Evolutionary conservation across 2,888 invertebrate genomes (phyloP).

Genomic region (Sepioteuthis lessoniana): DNA sequence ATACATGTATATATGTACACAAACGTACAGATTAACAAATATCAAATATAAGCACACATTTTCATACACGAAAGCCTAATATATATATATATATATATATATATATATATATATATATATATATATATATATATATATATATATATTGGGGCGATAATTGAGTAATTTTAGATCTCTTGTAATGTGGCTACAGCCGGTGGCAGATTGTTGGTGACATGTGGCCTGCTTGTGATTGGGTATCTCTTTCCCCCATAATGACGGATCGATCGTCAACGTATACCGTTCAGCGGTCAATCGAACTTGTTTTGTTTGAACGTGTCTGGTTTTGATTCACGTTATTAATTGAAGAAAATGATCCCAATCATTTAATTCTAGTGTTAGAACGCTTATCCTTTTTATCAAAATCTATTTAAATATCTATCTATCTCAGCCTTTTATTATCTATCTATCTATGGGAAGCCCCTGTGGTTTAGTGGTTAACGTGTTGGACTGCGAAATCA

Average conservation of each 20-base stretch:
- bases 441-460: no score
- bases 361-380: no score
- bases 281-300: not conserved
- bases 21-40: not conserved
- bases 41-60: not conserved
- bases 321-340: no score
- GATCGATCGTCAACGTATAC: not conserved
- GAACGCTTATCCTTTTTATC: no score
- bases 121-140: not conserved
- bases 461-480: no score
- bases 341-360: no score
- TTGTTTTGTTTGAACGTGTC: not conserved
- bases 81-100: not conserved
- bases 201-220: not conserved
- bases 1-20: not conserved
- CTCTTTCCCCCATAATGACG: not conserved
- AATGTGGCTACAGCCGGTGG: not conserved
- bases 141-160: not conserved
- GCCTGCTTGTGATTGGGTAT: not conserved
- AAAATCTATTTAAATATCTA: no score
- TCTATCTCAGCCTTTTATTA: no score
- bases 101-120: slow-evolving; percentile 1
- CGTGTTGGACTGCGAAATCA: no score
- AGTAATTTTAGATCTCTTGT: not conserved
- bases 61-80: not conserved